These are phyloP conservation scores for Panagrolaimus sp. DNA, from an alignment of 1,140 invertebrate species.

Conservation along the genomic window DNA sequence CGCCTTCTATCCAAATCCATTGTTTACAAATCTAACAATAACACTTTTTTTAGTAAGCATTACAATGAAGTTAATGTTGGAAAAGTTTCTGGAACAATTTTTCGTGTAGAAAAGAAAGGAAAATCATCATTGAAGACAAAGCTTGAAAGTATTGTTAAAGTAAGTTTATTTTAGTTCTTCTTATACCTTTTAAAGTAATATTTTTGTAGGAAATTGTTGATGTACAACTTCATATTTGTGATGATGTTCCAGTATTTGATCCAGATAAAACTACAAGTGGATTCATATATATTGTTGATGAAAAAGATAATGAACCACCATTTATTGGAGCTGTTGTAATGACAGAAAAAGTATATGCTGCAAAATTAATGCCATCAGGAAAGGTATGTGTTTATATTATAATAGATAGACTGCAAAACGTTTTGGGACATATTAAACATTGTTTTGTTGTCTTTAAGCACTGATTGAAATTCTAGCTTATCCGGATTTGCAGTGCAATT, in stretches of 20 bases:
- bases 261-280: not conserved
- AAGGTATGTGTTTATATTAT: no score
- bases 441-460: no score
- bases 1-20: no score
- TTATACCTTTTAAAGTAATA: no score
- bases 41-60: conserved; percentile 19
- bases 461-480: no score
- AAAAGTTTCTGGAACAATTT: conserved; percentile 24
- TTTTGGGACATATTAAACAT: no score
- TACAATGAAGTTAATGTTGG: conserved; percentile 11
- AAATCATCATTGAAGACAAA: not conserved
- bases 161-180: not conserved
- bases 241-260: not conserved
- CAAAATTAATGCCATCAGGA: not conserved
- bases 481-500: no score
- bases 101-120: conserved; percentile 10
- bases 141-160: not conserved
- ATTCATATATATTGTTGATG: not conserved
- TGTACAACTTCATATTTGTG: not conserved
- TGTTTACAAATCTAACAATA: not conserved
- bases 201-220: not conserved
- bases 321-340: not conserved
- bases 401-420: not conserved
- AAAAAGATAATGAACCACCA: not conserved
- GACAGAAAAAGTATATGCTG: not conserved